Evolutionary conservation across 2,797 vertebrate species (phyloP).

Genomic region (Acanthornis magna): DNA sequence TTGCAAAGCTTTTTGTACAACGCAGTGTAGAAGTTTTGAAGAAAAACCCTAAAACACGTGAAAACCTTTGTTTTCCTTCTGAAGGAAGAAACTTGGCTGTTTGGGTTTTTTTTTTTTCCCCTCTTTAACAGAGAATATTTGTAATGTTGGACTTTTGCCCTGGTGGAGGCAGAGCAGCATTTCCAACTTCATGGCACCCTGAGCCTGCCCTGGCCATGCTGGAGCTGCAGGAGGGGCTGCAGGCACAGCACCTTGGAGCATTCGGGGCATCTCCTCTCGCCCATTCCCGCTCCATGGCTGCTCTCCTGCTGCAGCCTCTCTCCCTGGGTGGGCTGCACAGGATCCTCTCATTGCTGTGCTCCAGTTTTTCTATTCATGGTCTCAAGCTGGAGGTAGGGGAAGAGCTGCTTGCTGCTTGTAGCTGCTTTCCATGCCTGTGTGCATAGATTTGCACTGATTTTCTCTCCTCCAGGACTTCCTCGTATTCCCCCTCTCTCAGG

Average conservation of each 20-base stretch:
- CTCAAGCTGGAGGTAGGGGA: neutral
- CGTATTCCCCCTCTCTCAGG: rapidly evolving
- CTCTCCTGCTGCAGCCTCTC: rapidly evolving
- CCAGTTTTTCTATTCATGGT: neutral
- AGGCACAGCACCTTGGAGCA: rapidly evolving
- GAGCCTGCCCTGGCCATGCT: neutral
- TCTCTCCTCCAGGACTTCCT: neutral
- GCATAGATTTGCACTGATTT: conserved; percentile 21
- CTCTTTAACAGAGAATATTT: neutral
- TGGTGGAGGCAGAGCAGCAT: neutral
- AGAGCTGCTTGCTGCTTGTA: neutral
- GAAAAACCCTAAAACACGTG: neutral
- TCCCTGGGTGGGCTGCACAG: neutral
- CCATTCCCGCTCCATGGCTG: rapidly evolving
- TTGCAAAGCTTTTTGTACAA: neutral
- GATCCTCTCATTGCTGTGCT: neutral
- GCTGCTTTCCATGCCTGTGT: neutral
- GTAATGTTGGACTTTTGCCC: neutral
- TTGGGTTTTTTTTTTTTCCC: neutral
- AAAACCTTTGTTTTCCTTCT: neutral
- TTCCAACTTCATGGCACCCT: neutral
- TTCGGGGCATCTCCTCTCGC: rapidly evolving
- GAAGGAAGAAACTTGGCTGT: neutral
- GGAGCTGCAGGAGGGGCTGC: rapidly evolving
- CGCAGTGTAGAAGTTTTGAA: neutral